phyloP scores from a whole-genome alignment of 1,140 invertebrate species.

The Drosophila neocordata region DNA sequence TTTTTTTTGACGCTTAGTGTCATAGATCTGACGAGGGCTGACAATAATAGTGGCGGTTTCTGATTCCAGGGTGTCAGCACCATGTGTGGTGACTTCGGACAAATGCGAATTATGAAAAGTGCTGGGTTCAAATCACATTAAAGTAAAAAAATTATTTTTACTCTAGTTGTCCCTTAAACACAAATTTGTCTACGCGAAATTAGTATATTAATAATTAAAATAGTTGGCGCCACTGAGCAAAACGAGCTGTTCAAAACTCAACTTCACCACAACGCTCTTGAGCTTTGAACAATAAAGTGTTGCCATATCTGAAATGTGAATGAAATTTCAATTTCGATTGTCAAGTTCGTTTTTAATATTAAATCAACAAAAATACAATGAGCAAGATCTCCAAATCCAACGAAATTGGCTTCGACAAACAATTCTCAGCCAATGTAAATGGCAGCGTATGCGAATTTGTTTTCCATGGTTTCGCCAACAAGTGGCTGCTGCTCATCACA shows the following conservation, averaged over 20 bases:
- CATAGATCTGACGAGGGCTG: slow-evolving; percentile 2
- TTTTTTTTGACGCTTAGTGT: slow-evolving; percentile 14
- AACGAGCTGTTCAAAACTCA: not conserved
- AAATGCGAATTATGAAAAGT: not conserved
- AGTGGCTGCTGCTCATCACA: slow-evolving; percentile 72
- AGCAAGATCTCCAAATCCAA: not conserved
- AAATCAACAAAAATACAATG: slow-evolving; percentile 20
- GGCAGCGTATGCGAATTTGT: slow-evolving; percentile 68
- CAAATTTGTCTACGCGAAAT: too few relatives aligned
- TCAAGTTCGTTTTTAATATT: not conserved
- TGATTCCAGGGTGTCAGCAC: slow-evolving; percentile 4
- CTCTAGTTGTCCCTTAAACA: not conserved
- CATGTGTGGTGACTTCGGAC: not conserved
- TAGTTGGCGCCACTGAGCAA: not conserved
- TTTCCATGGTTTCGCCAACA: slow-evolving; percentile 67
- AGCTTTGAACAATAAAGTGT: not conserved
- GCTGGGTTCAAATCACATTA: too few relatives aligned
- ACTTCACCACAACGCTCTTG: not conserved
- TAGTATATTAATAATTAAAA: too few relatives aligned
- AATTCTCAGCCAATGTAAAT: slow-evolving; percentile 59
- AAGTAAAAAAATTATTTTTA: not conserved
- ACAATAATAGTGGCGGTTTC: not conserved
- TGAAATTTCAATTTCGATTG: slow-evolving; percentile 39
- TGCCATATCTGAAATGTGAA: not conserved
- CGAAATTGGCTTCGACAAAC: slow-evolving; percentile 59